phyloP scores from a whole-genome alignment of 2,113 vertebrate genomes.

The Mesembrinibis cayennensis region DNA sequence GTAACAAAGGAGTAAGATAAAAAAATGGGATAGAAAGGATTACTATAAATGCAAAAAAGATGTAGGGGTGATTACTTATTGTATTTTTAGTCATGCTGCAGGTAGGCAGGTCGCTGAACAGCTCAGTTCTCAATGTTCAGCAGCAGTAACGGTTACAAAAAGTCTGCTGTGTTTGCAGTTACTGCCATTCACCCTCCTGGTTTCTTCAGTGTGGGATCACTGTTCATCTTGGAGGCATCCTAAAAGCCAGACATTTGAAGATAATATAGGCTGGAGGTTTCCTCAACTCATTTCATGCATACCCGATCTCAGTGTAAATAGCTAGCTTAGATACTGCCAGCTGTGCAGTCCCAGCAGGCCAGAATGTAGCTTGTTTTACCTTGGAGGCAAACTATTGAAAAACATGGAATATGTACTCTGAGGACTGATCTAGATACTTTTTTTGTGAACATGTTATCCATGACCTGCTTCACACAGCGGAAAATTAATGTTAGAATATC shows the following conservation, averaged over 20 bases:
- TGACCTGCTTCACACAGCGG: not conserved
- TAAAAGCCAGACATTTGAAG: not conserved
- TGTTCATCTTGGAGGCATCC: not conserved
- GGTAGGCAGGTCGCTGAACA: not conserved
- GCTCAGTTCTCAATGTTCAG: not conserved
- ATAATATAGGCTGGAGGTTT: not conserved
- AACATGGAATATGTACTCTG: not conserved
- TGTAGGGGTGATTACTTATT: not conserved
- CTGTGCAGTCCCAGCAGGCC: not conserved
- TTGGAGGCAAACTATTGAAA: not conserved
- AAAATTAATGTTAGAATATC: not conserved
- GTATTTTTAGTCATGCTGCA: not conserved
- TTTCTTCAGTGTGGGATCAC: not conserved
- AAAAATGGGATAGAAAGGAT: not conserved
- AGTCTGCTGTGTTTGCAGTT: not conserved
- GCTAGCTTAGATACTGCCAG: not conserved
- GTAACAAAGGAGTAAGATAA: not conserved
- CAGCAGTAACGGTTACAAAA: not conserved
- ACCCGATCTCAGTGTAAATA: not conserved
- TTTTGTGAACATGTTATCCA: not conserved
- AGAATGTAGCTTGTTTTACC: not conserved
- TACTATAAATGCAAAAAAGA: not conserved
- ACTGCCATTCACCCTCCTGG: not conserved
- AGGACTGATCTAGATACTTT: not conserved
- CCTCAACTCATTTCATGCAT: not conserved